Evolutionary conservation across 2,113 vertebrate species (phyloP), one percentile per base, ranked within the genome.

Genomic region (Rhea pennata): DNA sequence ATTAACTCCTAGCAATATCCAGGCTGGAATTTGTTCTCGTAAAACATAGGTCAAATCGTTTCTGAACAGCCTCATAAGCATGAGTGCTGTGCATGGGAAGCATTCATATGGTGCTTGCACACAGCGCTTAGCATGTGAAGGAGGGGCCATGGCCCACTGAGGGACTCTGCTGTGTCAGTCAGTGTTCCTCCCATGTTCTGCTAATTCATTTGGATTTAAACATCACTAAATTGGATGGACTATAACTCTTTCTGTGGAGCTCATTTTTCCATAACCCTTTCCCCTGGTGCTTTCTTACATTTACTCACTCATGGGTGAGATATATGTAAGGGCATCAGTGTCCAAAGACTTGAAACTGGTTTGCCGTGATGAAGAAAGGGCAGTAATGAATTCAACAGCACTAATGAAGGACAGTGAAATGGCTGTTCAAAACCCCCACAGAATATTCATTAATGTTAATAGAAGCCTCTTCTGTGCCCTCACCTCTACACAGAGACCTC

Each of bases 381-480:
- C 56, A 92, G 39, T 67, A 80, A 93, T 72, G 51, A 88, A 87
- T 90, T 5, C 11, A 67, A 54, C 39, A 85, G 78, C 31, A 53
- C 66, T 91, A 93, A 85, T 23, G 44, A 87, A 80, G 85, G 48
- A 42, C 64, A 93, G 27, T 12, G 79, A 80, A 96, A 95, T 56
- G 70, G 15, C 8, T 72, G 2, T 12, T 91, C 58, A 88, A 50
- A 17, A 46, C 17, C 16, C 20, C 29, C 9, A 33, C 40, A 53
- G 59, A 81, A 50, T 40, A 93, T 88, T 64, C 67, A 93, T 84
- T 89, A 90, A 51, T 70, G 24, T 88, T 88, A 93, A 97, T 27
- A 85, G 42, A 54, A 80, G 51, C 59, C 10, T 95, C 44, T 40
- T 61, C 36, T 1, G 2, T 84, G 50, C 8, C 40, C 33, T 76